Evolutionary conservation across 1,140 invertebrate species (phyloP).

Genomic region (Cylas formicarius): DNA sequence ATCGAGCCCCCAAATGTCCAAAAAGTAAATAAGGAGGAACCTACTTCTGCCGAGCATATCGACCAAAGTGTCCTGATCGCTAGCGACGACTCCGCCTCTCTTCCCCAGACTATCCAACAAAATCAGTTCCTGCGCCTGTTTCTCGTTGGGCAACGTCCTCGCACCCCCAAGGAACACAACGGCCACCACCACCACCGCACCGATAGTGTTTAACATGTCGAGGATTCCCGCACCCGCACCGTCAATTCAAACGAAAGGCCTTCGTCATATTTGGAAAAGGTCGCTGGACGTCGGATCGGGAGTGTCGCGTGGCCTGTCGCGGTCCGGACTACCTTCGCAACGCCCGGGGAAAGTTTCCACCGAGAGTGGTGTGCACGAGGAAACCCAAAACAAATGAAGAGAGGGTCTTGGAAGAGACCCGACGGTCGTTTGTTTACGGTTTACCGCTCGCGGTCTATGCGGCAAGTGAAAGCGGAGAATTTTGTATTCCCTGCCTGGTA

Average conservation of each 20-base stretch:
- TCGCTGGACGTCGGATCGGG: too few species aligned
- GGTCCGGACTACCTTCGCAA: too few species aligned
- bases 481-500: too few species aligned
- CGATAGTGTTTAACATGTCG: not conserved
- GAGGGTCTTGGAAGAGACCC: too few species aligned
- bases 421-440: constrained; percentile 18
- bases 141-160: constrained; percentile 47
- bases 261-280: too few species aligned
- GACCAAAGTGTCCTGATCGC: constrained; percentile 64
- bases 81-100: constrained; percentile 42
- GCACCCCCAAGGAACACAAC: constrained; percentile 12
- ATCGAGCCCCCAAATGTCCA: not conserved
- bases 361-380: constrained; percentile 12
- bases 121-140: constrained; percentile 65
- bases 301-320: too few species aligned
- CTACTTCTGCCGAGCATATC: constrained; percentile 77
- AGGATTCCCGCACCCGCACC: not conserved
- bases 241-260: too few species aligned
- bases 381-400: constrained; percentile 17
- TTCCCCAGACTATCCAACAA: constrained; percentile 62
- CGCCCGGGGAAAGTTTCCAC: too few species aligned
- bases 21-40: constrained; percentile 30
- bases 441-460: constrained; percentile 8
- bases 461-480: constrained; percentile 18
- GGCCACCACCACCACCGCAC: constrained; percentile 9